phyloP scores from a whole-genome alignment of 1,140 invertebrate genomes.

The Monomorium pharaonis region DNA sequence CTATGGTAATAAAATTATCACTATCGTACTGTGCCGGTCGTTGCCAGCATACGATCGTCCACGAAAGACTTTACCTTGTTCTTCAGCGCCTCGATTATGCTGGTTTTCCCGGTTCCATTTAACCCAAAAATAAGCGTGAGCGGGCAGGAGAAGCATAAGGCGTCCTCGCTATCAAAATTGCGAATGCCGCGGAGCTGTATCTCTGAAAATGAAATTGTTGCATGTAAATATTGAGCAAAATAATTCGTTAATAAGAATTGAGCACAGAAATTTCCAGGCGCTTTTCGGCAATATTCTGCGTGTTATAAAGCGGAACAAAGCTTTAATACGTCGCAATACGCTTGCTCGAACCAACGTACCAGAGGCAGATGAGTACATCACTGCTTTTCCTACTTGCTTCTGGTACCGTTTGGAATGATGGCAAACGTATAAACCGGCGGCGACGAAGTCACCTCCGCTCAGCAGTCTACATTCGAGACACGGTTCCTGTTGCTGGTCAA shows the following conservation, averaged over 20 bases:
- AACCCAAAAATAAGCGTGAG: constrained; percentile 97
- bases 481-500: constrained; percentile 75
- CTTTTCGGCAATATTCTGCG: not conserved
- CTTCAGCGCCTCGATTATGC: constrained; percentile 97
- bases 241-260: not conserved
- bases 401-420: constrained; percentile 78
- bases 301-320: not conserved
- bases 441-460: constrained; percentile 81
- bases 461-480: constrained; percentile 81
- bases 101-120: constrained; percentile 99
- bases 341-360: constrained; percentile 65
- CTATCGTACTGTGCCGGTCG: constrained; percentile 80
- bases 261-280: not conserved
- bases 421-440: constrained; percentile 80
- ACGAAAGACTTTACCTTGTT: constrained; percentile 95
- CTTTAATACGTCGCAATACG: not conserved
- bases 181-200: constrained; percentile 93
- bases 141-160: constrained; percentile 92
- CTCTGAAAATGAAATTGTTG: constrained; percentile 70
- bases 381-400: constrained; percentile 69
- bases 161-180: constrained; percentile 92
- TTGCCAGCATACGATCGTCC: constrained; percentile 95
- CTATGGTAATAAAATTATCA: not conserved
- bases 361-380: constrained; percentile 75
- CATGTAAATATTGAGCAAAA: constrained; percentile 14